A percentile compares a stretch with the other conserved stretches of the same genome.
Conservation (phyloP, 2,888 invertebrate genomes). For the Heliconius sara region DNA sequence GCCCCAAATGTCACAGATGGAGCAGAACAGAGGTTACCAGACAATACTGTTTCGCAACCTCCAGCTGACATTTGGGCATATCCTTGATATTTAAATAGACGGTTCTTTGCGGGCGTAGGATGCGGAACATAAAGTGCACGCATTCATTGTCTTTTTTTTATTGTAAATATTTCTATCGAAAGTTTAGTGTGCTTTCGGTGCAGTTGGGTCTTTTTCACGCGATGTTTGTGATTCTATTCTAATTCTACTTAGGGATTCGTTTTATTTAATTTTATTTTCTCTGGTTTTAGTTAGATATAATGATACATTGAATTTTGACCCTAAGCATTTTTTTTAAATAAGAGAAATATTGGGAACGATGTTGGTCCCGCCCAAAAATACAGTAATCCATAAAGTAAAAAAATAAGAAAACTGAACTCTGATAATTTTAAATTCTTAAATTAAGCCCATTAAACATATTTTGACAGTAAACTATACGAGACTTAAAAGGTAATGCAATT, state of each 20-base stretch:
- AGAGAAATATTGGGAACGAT: too few relatives aligned
- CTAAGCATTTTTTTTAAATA: too few relatives aligned
- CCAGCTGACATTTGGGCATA: constrained; percentile 76
- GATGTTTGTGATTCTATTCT: not conserved
- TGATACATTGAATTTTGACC: too few relatives aligned
- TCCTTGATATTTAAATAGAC: constrained; percentile 81
- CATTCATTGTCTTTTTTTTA: constrained; percentile 32
- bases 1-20: constrained; percentile 48
- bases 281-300: too few relatives aligned
- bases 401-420: too few relatives aligned
- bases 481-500: constrained; percentile 9
- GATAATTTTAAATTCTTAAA: not conserved
- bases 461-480: not conserved
- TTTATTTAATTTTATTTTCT: too few relatives aligned
- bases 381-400: too few relatives aligned
- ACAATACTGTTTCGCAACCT: constrained; percentile 73
- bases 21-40: constrained; percentile 64
- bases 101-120: constrained; percentile 71
- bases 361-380: too few relatives aligned
- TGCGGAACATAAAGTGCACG: constrained; percentile 60
- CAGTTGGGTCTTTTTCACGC: not conserved
- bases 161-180: not conserved
- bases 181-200: not conserved
- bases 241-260: not conserved
- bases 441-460: not conserved